Evolutionary conservation across 2,113 vertebrate species (phyloP), one percentile per base, ranked within the genome.

Genomic region (Perognathus longimembris): DNA sequence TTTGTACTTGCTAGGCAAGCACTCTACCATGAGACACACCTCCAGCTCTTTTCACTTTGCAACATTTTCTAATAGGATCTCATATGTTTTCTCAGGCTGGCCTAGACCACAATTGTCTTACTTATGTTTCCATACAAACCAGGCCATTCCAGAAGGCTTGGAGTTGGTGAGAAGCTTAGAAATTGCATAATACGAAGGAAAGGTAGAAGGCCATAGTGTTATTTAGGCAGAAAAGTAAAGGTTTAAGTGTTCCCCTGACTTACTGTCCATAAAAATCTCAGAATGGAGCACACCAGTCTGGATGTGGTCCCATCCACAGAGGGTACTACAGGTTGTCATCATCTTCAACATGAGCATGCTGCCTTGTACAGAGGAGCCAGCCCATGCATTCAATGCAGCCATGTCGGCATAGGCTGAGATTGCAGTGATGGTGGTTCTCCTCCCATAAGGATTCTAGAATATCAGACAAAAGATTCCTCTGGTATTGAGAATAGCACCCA

Each of bases 401-500:
- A 79, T 4, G 64, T 22, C 73, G 38, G 42, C 45, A 89, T 24
- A 34, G 32, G 81, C 8, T 94, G 81, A 87, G 76, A 64, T 81
- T 75, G 86, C 59, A 67, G 5, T 70, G 89, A 88, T 36, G 67
- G 69, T 75, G 67, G 50, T 54, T 54, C 50, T 28, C n/a, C 75
- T 22, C 78, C 69, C 42, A 34, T 84, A 64, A 92, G 75, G 54
- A 71, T 34, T 85, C 70, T 59, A 24, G 70, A 87, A 61, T 3
- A 84, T 54, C 54, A 54, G 66, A 85, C 34, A 90, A 24, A 85
- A 94, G 57, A 84, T 87, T 45, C 89, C 24, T 94, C 87, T 77
- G 90, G 73, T 42, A 94, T 11, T 82, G 71, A 76, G 67, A 95
- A 57, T n/a, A 94, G 67, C 11, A 71, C 30, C 45, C 81, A 88